Evolutionary conservation across 2,888 invertebrate genomes (phyloP).

Genomic region (Pammene aurita): DNA sequence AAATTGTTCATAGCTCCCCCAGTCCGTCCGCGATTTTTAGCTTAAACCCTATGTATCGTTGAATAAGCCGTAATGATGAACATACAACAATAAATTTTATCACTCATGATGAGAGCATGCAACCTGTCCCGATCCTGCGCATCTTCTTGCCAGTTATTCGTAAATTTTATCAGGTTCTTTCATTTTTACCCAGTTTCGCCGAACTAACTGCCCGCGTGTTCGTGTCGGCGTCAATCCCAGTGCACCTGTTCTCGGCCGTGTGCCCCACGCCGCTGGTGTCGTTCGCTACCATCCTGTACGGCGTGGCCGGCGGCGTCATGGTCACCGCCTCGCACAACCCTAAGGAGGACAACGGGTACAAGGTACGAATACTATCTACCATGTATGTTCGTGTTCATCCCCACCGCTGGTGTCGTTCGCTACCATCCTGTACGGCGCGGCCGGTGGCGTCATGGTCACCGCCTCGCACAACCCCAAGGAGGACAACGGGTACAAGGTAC

Average conservation of each 20-base stretch:
- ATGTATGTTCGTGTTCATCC: slow-evolving; percentile 74
- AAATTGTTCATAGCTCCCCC: too few species aligned
- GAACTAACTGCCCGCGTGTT: slow-evolving; percentile 94
- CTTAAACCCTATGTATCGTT: too few species aligned
- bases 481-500: slow-evolving; percentile 97
- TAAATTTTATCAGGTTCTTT: not conserved
- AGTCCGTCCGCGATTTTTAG: too few species aligned
- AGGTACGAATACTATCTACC: slow-evolving; percentile 82
- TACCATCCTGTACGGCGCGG: slow-evolving; percentile 87
- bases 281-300: slow-evolving; percentile 89
- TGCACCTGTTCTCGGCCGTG: slow-evolving; percentile 90
- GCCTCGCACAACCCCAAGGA: slow-evolving; percentile 98
- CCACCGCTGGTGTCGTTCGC: slow-evolving; percentile 97
- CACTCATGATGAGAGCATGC: too few species aligned
- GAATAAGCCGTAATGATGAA: too few species aligned
- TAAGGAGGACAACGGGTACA: slow-evolving; percentile 98
- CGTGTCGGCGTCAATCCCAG: slow-evolving; percentile 87
- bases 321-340: slow-evolving; percentile 98
- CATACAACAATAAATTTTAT: too few species aligned
- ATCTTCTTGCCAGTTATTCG: too few species aligned
- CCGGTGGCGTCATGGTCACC: slow-evolving; percentile 96
- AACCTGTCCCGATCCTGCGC: too few species aligned
- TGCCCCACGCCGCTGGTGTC: slow-evolving; percentile 98
- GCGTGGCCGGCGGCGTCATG: slow-evolving; percentile 94
- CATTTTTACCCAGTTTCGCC: slow-evolving; percentile 88